Conservation (phyloP, 1,140 invertebrate genomes). For the Vanessa tameamea region DNA sequence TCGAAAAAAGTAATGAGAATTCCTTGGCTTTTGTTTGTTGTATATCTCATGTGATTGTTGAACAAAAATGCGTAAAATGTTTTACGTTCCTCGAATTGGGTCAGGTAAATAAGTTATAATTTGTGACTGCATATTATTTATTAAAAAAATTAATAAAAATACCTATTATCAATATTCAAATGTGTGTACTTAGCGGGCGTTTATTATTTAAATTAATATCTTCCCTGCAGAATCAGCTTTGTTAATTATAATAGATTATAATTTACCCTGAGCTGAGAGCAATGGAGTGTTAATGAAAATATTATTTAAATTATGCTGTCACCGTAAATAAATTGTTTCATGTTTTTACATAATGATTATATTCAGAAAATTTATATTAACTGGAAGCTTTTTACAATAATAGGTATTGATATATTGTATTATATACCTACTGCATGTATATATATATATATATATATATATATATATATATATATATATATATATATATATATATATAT, state of each 20-base stretch:
- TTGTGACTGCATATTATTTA: neutral
- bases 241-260: slow-evolving; percentile 9
- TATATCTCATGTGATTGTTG: neutral
- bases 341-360: neutral
- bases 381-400: too few species aligned
- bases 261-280: neutral
- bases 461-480: too few species aligned
- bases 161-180: neutral
- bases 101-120: neutral
- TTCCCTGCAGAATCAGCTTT: neutral
- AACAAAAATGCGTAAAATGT: neutral
- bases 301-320: slow-evolving; percentile 6
- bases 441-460: too few species aligned
- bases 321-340: neutral
- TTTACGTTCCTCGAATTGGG: neutral
- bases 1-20: neutral
- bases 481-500: too few species aligned
- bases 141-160: neutral
- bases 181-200: neutral
- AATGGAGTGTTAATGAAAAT: slow-evolving; percentile 1
- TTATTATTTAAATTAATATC: slow-evolving; percentile 12
- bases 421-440: too few species aligned
- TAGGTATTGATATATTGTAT: too few species aligned
- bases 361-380: neutral
- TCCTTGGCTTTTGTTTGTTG: neutral